phyloP scores from a whole-genome alignment of 2,113 vertebrate genomes.

The Numenius arquata region DNA sequence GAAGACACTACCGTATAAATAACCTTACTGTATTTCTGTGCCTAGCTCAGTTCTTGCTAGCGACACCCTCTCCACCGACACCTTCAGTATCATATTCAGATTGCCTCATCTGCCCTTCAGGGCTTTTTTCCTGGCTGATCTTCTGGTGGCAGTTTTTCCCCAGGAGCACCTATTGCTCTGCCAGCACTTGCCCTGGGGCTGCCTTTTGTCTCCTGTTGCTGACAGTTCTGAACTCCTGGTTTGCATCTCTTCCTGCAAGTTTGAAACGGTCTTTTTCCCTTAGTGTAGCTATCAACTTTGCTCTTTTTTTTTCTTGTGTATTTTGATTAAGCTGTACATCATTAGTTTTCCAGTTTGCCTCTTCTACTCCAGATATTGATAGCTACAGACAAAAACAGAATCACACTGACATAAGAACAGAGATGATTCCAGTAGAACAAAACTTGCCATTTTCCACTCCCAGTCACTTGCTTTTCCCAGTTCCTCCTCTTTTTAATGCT shows the following conservation, averaged over 20 bases:
- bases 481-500: background rate
- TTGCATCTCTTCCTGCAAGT: background rate
- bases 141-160: background rate
- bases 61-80: background rate
- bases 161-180: background rate
- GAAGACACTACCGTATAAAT: background rate
- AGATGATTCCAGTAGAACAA: background rate
- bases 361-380: background rate
- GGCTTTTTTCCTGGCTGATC: background rate
- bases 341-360: background rate
- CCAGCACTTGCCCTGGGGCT: background rate
- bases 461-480: background rate
- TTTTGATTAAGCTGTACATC: background rate
- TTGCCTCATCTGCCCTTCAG: background rate
- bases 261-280: background rate
- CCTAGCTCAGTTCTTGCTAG: background rate
- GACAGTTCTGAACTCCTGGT: background rate
- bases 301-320: background rate
- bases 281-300: background rate
- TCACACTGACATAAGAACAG: background rate
- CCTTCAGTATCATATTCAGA: background rate
- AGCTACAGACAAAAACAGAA: background rate
- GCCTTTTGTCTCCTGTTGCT: conserved; percentile 3
- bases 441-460: background rate
- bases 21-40: background rate